Evolutionary conservation across 2,113 vertebrate genomes (phyloP).

Genomic region (Heterocephalus glaber): DNA sequence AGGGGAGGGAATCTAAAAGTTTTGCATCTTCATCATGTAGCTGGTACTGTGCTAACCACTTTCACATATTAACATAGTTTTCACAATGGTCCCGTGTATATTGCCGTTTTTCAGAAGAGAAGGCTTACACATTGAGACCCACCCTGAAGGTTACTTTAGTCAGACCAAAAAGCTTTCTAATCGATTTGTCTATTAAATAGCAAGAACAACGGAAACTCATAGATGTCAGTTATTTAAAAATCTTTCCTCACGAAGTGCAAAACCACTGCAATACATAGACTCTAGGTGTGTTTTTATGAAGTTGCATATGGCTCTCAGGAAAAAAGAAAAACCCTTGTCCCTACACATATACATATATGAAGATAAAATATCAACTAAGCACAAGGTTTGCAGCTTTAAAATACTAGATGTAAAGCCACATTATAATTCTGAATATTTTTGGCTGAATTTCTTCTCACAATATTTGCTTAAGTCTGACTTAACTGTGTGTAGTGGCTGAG

Average conservation of each 20-base stretch:
- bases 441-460: slow-evolving; percentile 18
- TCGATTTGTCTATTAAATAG: neutral
- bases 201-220: neutral
- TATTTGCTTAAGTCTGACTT: slow-evolving; percentile 18
- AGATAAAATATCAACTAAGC: slow-evolving; percentile 37
- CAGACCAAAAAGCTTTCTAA: neutral
- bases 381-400: slow-evolving; percentile 30
- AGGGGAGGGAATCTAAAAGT: neutral
- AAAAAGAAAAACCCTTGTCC: neutral
- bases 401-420: neutral
- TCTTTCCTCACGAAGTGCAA: slow-evolving; percentile 30
- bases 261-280: slow-evolving; percentile 11
- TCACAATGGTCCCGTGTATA: neutral
- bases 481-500: neutral
- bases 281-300: neutral
- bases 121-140: neutral
- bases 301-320: neutral
- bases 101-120: slow-evolving; percentile 27
- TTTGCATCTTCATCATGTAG: neutral
- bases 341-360: neutral
- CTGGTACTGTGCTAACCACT: neutral
- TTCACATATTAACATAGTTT: neutral
- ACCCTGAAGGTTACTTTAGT: neutral
- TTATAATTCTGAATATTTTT: slow-evolving; percentile 41
- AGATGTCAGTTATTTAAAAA: neutral